Conservation (phyloP, 2,797 vertebrate genomes). For the Myotis findleyi region DNA sequence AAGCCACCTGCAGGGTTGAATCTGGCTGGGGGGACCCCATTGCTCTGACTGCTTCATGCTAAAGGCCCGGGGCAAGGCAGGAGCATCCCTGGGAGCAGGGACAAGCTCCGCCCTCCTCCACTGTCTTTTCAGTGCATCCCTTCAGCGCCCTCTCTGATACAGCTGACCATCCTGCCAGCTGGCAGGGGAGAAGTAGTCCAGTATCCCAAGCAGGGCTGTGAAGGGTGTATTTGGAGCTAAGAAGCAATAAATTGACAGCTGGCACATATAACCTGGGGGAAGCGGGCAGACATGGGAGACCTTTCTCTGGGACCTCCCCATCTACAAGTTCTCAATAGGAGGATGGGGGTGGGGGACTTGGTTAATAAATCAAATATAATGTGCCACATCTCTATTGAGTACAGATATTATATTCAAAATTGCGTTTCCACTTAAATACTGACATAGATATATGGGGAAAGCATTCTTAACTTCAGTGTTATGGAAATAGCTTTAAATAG, state of each 20-base stretch:
- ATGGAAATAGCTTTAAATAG: constrained; percentile 9
- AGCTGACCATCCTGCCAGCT: neutral
- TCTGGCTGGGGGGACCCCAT: neutral
- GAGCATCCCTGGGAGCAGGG: neutral
- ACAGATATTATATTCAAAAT: constrained; percentile 58
- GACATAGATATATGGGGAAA: constrained; percentile 59
- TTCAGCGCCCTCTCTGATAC: no score
- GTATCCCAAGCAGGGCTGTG: no score
- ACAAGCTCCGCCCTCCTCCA: neutral
- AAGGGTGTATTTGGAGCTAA: neutral
- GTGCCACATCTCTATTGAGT: neutral
- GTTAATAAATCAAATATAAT: neutral
- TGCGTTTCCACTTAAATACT: constrained; percentile 32
- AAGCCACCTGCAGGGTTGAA: neutral
- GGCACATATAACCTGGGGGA: neutral
- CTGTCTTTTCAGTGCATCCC: no score
- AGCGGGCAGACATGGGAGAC: neutral
- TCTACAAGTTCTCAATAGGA: neutral
- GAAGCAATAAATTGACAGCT: no score
- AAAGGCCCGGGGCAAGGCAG: neutral
- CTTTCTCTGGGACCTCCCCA: neutral
- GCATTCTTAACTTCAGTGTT: constrained; percentile 48
- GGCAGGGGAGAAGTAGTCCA: neutral
- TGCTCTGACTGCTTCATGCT: neutral
- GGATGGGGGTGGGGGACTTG: neutral